Base-by-base conservation (phyloP, 2,888 invertebrate species). In the Ectropis crepuscularia region DNA sequence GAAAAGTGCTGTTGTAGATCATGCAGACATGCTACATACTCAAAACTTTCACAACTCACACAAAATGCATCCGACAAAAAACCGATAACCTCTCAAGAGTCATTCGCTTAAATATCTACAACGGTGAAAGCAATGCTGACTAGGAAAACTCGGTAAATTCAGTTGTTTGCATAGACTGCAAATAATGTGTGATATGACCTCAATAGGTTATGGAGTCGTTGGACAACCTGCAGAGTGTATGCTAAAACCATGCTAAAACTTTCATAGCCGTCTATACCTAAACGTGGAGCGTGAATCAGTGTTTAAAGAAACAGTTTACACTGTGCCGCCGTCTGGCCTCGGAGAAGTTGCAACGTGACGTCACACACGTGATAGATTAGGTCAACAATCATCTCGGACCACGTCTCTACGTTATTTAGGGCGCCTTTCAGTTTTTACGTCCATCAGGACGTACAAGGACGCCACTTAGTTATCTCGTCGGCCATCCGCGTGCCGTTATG, bases 301-400 rank as follows among this genome's bases (percentile, higher is more conserved):
- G 68, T 73, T 57, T 69, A 70, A 67, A 61, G 63, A 69, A 65
- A 68, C 57, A 70, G 65, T 71, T 68, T 61, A 67, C 71, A 61
- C 41, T 43, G 54, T 57, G 66, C 55, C 61, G 69, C 72, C 71
- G 81, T 78, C 80, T 83, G 82, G 77, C 82, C 81, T 81, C 78
- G 78, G 78, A 64, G 57, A 61, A 58, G 70, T 53, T 74, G 77
- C 77, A 73, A 71, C 63, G 68, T 81, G 82, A 81, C 82, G 81
- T 84, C 83, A 82, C 74, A 82, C 74, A 67, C 73, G 73, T 81
- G 78, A 83, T 81, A 80, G 78, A 84, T 82, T 82, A 77, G 77
- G 78, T 81, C 80, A 82, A 85, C 78, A 79, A 77, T 74, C 70
- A 63, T 68, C 65, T 65, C 54, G 51, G 63, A 67, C 66, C 74